Conservation (phyloP, 2,113 vertebrate genomes). For the Pimephales promelas region DNA sequence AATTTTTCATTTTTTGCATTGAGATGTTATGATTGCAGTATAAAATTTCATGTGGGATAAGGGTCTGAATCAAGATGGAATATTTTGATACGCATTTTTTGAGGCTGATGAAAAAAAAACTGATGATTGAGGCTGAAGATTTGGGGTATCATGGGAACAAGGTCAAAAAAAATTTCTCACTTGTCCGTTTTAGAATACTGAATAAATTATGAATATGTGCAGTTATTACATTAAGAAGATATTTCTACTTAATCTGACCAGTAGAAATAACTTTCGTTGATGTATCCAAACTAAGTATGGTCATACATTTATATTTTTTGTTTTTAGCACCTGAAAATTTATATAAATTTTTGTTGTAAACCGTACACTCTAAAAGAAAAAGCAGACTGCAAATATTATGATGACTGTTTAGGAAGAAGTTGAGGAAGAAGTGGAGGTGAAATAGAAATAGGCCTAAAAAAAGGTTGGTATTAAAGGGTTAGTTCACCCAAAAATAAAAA, state of each 20-base stretch:
- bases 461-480: background rate
- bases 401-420: background rate
- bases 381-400: too few relatives aligned
- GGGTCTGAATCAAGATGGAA: background rate
- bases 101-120: background rate
- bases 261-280: background rate
- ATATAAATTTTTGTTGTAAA: background rate
- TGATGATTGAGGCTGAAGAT: too few relatives aligned
- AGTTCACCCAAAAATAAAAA: too few relatives aligned
- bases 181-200: background rate
- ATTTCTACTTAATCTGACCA: background rate
- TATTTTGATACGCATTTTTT: conserved; percentile 22
- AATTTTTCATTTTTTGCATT: background rate
- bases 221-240: background rate
- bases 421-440: background rate
- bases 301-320: too few relatives aligned
- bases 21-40: background rate
- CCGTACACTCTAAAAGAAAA: too few relatives aligned
- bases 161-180: background rate
- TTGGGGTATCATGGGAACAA: background rate
- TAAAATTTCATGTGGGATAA: conserved; percentile 12
- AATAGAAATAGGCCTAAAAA: background rate
- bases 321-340: background rate
- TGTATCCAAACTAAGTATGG: background rate
- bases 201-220: background rate